These are phyloP conservation scores for Celastrina argiolus DNA, from an alignment of 2,888 invertebrate species.

Conservation along the genomic window DNA sequence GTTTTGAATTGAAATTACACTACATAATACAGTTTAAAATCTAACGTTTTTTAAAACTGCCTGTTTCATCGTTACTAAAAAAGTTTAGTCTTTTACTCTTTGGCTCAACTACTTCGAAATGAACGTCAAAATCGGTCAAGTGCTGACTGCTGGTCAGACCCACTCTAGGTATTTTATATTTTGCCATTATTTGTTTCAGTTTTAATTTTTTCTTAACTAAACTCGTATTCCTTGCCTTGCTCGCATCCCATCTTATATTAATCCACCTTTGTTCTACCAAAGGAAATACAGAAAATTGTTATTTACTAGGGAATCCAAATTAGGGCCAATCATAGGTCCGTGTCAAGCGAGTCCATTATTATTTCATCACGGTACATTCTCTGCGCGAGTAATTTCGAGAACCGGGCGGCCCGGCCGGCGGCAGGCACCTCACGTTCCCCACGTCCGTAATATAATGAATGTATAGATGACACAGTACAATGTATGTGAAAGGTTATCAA, in stretches of 20 bases:
- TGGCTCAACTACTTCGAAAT: background rate
- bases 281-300: background rate
- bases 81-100: background rate
- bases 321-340: background rate
- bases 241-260: background rate
- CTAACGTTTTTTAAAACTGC: background rate
- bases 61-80: background rate
- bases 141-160: background rate
- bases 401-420: no score
- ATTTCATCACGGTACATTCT: background rate
- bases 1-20: background rate
- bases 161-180: background rate
- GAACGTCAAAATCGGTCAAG: background rate
- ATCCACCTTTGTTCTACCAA: background rate
- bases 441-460: constrained; percentile 1
- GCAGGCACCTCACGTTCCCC: constrained; percentile 2
- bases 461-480: constrained; percentile 1
- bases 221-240: background rate
- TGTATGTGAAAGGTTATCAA: background rate
- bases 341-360: constrained; percentile 4
- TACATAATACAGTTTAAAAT: background rate
- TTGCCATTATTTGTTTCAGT: background rate
- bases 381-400: background rate
- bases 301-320: background rate
- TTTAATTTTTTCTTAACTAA: background rate